Base-by-base conservation (phyloP, 1,140 invertebrate species). In the Pseudomyrmex dendroicus region DNA sequence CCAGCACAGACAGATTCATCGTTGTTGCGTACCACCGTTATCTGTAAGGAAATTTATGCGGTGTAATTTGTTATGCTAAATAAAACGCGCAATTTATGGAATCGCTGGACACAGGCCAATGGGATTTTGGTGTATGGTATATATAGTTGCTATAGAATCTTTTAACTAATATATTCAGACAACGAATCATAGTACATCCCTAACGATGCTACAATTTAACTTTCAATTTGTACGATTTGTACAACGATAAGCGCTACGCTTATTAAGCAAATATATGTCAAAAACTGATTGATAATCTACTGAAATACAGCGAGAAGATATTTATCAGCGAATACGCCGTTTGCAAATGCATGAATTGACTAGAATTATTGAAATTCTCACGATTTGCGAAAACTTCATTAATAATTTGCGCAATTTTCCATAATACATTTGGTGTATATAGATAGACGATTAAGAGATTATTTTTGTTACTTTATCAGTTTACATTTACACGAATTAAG, bases 1-100 rank as follows among this genome's bases (percentile, higher is more conserved):
- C n/a, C 44, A 59, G 13, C 54, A 35, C 15, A 44, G 59, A n/a
- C 44, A 22, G 20, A 70, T 59, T 72, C 22, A 15, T 46, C 66
- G 52, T 61, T 59, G 22, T 48, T 59, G 4, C 56, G n/a, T 80
- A 35, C 35, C 35, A 7, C 35, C 35, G 35, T 7, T 35, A 80
- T 80, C 50, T 35, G 76, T 70, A 57, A 20, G 66, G 54, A 72
- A 80, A 80, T 80, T 80, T 80, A 72, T 80, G 66, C 54, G 76
- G n/a, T 17, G 54, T 80, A 59, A 80, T 80, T 80, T 80, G 56
- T 80, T 80, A 80, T 72, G 76, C 76, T 80, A 80, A 80, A 70
- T 80, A 80, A 80, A 80, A 80, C 50, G 64, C 56, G 46, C 54
- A 52, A 68, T 78, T 78, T 78, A 66, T 50, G 44, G 54, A 80